These are phyloP conservation scores for Megaceryle maxima DNA, from an alignment of 2,113 vertebrate species.

Conservation along the genomic window DNA sequence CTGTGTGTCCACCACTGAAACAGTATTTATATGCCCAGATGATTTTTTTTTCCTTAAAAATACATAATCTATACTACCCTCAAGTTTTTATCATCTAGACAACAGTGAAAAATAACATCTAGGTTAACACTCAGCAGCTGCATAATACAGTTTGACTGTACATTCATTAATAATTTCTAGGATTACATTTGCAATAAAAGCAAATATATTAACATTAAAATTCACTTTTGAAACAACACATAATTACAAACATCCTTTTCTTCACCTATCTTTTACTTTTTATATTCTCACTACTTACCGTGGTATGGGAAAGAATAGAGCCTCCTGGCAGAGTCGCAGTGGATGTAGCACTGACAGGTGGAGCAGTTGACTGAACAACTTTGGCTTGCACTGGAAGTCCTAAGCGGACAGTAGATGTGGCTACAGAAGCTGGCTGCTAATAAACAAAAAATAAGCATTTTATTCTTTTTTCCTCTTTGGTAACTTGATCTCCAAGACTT, in stretches of 20 bases:
- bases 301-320: slow-evolving; percentile 59
- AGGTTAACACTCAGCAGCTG: background rate
- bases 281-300: slow-evolving; percentile 29
- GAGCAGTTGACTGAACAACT: slow-evolving; percentile 71
- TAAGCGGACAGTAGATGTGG: slow-evolving; percentile 27
- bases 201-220: background rate
- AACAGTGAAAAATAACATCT: background rate
- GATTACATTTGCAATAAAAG: background rate
- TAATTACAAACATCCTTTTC: background rate
- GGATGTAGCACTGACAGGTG: slow-evolving; percentile 39
- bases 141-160: background rate
- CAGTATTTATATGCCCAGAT: background rate
- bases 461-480: background rate
- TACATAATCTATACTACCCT: background rate
- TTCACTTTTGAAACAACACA: background rate
- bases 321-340: slow-evolving; percentile 69
- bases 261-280: background rate
- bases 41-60: background rate
- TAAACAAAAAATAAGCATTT: background rate
- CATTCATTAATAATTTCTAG: background rate
- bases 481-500: background rate
- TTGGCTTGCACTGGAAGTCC: slow-evolving; percentile 73
- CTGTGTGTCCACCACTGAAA: background rate
- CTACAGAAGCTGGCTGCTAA: slow-evolving; percentile 38
- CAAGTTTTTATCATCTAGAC: background rate